A percentile compares a stretch with the other conserved stretches of the same genome.
These are phyloP conservation scores for Calephelis nemesis DNA, from an alignment of 1,140 invertebrate species.

Conservation along the genomic window DNA sequence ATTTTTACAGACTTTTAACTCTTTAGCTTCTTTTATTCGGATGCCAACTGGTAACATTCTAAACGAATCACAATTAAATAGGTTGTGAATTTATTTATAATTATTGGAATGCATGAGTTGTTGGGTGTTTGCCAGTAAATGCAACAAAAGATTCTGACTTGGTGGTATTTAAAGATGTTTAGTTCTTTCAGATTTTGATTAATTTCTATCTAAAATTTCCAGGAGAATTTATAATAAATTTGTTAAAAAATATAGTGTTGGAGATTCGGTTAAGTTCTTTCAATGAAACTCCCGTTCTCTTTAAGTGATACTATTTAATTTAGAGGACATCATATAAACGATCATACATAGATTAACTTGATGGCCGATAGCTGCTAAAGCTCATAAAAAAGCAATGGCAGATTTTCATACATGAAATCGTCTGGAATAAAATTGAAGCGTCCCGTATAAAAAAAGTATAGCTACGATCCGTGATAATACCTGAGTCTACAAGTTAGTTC, in stretches of 20 bases:
- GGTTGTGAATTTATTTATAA: conserved; percentile 20
- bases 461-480: too few relatives aligned
- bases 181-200: background rate
- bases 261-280: too few relatives aligned
- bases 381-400: conserved; percentile 16
- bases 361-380: conserved; percentile 22
- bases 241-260: too few relatives aligned
- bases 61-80: conserved; percentile 34
- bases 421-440: too few relatives aligned
- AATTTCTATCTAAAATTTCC: too few relatives aligned
- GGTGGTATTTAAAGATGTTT: background rate
- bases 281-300: too few relatives aligned
- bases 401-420: too few relatives aligned
- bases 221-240: too few relatives aligned
- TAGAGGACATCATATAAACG: conserved; percentile 25
- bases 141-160: conserved; percentile 17
- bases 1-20: conserved; percentile 17
- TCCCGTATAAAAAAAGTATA: too few relatives aligned
- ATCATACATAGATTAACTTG: conserved; percentile 20
- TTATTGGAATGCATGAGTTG: too few relatives aligned
- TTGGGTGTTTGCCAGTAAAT: background rate
- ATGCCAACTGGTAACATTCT: conserved; percentile 21
- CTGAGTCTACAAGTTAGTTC: too few relatives aligned
- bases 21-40: conserved; percentile 25
- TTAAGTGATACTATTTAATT: background rate